Conservation (phyloP, 2,797 vertebrate species). For the Tachyglossus aculeatus region DNA sequence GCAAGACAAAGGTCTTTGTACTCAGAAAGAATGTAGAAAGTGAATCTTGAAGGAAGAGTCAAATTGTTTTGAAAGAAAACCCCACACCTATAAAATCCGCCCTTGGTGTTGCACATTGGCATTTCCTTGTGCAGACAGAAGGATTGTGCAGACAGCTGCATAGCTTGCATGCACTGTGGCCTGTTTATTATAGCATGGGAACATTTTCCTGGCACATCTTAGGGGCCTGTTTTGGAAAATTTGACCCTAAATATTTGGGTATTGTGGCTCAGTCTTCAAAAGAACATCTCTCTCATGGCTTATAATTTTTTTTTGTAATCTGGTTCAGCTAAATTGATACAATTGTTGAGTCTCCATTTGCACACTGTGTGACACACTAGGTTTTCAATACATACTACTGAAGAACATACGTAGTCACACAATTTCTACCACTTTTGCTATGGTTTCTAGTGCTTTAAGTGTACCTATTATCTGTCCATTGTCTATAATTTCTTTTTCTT, state of each 20-base stretch:
- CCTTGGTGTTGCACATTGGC: background rate
- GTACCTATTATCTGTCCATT: too few species aligned
- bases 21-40: background rate
- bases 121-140: background rate
- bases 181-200: background rate
- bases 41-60: background rate
- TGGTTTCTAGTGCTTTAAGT: too few species aligned
- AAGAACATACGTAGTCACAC: too few species aligned
- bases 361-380: too few species aligned
- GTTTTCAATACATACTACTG: too few species aligned
- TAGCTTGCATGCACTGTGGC: background rate
- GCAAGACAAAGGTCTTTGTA: background rate
- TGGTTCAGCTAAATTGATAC: background rate
- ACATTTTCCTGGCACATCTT: background rate
- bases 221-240: background rate
- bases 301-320: background rate
- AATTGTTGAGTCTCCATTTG: too few species aligned
- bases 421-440: too few species aligned
- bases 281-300: slow-evolving; percentile 1
- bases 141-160: background rate
- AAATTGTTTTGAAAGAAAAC: slow-evolving; percentile 11
- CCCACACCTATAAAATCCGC: background rate
- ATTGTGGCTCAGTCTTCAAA: background rate
- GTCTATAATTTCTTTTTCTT: too few species aligned
- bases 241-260: background rate